A percentile compares a stretch with the other conserved stretches of the same genome.
These are phyloP conservation scores for Pyxicephalus adspersus DNA, from an alignment of 2,113 vertebrate species.

Conservation along the genomic window DNA sequence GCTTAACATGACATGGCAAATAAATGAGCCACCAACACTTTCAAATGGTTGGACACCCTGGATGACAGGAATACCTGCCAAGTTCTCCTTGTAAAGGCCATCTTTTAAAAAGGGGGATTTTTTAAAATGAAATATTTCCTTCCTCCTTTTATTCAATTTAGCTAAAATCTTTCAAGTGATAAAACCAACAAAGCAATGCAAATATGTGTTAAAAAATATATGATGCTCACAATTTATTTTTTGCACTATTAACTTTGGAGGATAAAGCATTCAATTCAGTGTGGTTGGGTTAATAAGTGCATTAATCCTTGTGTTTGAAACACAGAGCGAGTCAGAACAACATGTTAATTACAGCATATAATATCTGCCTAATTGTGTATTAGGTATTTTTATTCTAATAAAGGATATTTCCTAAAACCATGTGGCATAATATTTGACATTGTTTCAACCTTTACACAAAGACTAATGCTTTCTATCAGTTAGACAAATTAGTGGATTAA, in stretches of 20 bases:
- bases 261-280: background rate
- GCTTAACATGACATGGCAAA: no score
- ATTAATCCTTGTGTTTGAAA: constrained; percentile 23
- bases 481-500: constrained; percentile 54
- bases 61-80: no score
- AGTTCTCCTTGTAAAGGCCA: no score
- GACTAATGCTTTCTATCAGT: constrained; percentile 54
- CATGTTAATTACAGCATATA: constrained; percentile 31
- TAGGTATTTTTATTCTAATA: background rate
- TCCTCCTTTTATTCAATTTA: background rate
- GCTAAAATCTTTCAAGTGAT: background rate
- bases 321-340: constrained; percentile 11
- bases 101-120: no score
- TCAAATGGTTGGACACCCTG: no score
- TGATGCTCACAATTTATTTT: constrained; percentile 32
- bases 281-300: constrained; percentile 27
- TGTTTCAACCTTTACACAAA: constrained; percentile 50
- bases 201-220: background rate
- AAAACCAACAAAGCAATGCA: background rate
- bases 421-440: constrained; percentile 44
- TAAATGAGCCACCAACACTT: no score
- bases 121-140: no score
- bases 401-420: constrained; percentile 27
- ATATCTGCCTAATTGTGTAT: constrained; percentile 22
- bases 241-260: constrained; percentile 32